These are phyloP conservation scores for Telmatherina bonti DNA, from an alignment of 2,797 vertebrate species.

Conservation along the genomic window DNA sequence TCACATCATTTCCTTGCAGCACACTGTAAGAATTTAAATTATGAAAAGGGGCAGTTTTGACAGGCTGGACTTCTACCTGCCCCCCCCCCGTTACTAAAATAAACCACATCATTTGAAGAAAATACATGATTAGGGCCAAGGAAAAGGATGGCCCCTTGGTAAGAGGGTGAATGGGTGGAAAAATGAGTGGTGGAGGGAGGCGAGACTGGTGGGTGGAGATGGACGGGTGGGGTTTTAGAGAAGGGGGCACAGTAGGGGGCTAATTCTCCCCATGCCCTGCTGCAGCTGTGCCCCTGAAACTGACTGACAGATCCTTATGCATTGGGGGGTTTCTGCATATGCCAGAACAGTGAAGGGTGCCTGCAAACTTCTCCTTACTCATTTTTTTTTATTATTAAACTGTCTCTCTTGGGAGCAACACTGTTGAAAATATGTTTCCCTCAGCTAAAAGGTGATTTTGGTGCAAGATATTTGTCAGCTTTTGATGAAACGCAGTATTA, in stretches of 20 bases:
- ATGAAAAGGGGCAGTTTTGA: constrained; percentile 81
- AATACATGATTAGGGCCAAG: constrained; percentile 93
- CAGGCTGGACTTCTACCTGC: constrained; percentile 61
- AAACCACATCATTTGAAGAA: constrained; percentile 91
- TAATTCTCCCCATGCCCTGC: constrained; percentile 94
- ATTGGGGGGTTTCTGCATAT: constrained; percentile 82
- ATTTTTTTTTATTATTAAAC: constrained; percentile 54
- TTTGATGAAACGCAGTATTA: neutral
- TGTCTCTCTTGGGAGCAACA: constrained; percentile 43
- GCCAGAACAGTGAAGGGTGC: constrained; percentile 85
- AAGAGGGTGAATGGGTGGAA: constrained; percentile 79
- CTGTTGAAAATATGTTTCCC: neutral
- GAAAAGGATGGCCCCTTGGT: constrained; percentile 84
- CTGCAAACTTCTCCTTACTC: constrained; percentile 67
- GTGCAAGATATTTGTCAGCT: neutral
- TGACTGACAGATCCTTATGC: constrained; percentile 92
- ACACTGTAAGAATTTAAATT: constrained; percentile 57
- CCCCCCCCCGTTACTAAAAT: constrained; percentile 86
- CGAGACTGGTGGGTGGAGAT: constrained; percentile 70
- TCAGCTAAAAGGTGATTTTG: constrained; percentile 30
- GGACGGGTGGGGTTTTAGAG: constrained; percentile 73
- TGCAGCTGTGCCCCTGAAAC: constrained; percentile 94
- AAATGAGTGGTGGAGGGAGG: constrained; percentile 80
- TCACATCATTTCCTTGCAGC: constrained; percentile 43
- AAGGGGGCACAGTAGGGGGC: constrained; percentile 91